A percentile compares a stretch with the other conserved stretches of the same genome.
These are phyloP conservation scores for Bradypodion pumilum DNA, from an alignment of 2,797 vertebrate species.

Conservation along the genomic window DNA sequence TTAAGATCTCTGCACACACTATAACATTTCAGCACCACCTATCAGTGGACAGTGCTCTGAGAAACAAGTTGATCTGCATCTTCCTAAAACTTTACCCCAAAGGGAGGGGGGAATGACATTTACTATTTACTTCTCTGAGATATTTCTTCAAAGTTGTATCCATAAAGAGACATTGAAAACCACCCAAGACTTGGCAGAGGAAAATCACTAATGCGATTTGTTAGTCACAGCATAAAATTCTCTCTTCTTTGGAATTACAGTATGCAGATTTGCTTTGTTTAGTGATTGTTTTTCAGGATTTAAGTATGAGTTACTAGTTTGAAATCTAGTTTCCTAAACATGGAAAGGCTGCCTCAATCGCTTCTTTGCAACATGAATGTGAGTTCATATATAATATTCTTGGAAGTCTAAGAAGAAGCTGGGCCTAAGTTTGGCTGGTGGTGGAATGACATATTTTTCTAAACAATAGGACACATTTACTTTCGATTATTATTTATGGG, in stretches of 20 bases:
- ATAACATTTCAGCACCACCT: constrained; percentile 9
- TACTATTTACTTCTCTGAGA: not conserved
- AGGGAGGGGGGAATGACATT: not conserved
- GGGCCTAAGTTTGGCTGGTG: too few relatives aligned
- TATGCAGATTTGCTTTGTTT: too few relatives aligned
- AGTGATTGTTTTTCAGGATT: too few relatives aligned
- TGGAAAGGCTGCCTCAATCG: not conserved
- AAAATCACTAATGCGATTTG: too few relatives aligned
- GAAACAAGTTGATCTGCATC: not conserved
- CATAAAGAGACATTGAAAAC: too few relatives aligned
- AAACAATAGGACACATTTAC: not conserved
- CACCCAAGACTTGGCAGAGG: too few relatives aligned
- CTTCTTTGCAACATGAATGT: too few relatives aligned
- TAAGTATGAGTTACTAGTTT: too few relatives aligned
- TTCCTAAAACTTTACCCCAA: not conserved
- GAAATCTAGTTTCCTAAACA: not conserved
- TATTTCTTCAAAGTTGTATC: not conserved
- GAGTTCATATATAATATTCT: not conserved
- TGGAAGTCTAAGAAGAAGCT: not conserved
- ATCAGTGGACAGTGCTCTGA: not conserved
- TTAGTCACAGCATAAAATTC: too few relatives aligned
- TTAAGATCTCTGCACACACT: not conserved
- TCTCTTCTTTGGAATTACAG: too few relatives aligned
- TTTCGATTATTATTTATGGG: not conserved
- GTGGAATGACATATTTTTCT: not conserved